These are phyloP conservation scores for Penaeus vannamei DNA, from an alignment of 1,140 invertebrate genomes.

Conservation along the genomic window DNA sequence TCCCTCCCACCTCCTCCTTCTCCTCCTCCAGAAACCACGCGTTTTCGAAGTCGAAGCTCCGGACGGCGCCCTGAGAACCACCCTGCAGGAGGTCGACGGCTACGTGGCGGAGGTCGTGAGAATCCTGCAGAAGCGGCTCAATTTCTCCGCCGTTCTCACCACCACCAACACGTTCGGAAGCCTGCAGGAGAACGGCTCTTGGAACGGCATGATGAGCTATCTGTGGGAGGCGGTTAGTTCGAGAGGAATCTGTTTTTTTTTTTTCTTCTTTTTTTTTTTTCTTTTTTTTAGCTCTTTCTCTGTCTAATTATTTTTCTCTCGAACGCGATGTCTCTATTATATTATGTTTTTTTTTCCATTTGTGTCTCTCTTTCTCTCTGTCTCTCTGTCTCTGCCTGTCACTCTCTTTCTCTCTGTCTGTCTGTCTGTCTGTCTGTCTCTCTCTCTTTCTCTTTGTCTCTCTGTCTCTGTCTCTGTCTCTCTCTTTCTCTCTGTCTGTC, in stretches of 20 bases:
- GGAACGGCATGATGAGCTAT: conserved; percentile 49
- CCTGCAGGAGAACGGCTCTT: conserved; percentile 35
- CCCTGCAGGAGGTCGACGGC: conserved; percentile 1
- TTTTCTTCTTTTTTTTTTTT: too few relatives aligned
- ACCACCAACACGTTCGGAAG: conserved; percentile 48
- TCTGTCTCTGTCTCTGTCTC: too few relatives aligned
- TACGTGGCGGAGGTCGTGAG: conserved; percentile 38
- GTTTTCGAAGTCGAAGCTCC: conserved; percentile 19
- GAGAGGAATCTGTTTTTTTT: too few relatives aligned
- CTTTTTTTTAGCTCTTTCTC: too few relatives aligned
- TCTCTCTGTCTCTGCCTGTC: not conserved
- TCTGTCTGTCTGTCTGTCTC: too few relatives aligned
- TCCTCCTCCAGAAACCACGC: conserved; percentile 22
- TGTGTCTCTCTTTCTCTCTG: not conserved
- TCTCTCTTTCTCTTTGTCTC: too few relatives aligned
- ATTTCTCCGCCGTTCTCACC: conserved; percentile 37
- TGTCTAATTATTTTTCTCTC: too few relatives aligned
- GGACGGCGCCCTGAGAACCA: not conserved
- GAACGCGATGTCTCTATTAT: too few relatives aligned
- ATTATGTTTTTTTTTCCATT: not conserved
- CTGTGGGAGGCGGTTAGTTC: conserved; percentile 6
- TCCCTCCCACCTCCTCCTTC: too few relatives aligned
- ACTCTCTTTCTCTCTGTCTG: too few relatives aligned
- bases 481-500: too few relatives aligned
- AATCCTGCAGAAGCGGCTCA: conserved; percentile 8